A percentile compares a stretch with the other conserved stretches of the same genome.
Evolutionary conservation across 2,113 vertebrate genomes (phyloP).

Genomic region (Vulpes ferrilata): DNA sequence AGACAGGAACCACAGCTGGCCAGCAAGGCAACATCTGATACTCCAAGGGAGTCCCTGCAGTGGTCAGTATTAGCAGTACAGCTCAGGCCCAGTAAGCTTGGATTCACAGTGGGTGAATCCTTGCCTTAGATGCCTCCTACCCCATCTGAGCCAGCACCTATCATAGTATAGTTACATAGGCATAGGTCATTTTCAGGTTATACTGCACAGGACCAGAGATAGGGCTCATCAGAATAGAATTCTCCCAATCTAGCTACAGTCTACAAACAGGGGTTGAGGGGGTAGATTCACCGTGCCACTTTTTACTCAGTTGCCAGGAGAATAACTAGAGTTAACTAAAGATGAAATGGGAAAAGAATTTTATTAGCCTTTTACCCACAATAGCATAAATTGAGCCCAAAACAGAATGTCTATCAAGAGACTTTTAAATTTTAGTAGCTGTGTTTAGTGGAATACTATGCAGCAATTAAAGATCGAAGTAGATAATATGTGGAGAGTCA

Average conservation of each 20-base stretch:
- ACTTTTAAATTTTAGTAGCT: neutral
- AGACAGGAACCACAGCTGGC: neutral
- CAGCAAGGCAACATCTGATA: neutral
- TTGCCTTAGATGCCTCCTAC: neutral
- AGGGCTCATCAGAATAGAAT: neutral
- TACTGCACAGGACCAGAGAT: neutral
- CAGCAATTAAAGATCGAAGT: neutral
- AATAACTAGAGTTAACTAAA: slow-evolving; percentile 17
- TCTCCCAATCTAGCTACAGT: neutral
- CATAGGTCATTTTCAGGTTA: neutral
- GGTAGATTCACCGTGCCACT: neutral
- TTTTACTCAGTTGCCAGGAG: neutral
- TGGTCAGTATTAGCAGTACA: neutral
- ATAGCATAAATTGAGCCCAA: neutral
- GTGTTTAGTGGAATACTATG: neutral
- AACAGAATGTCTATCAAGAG: neutral
- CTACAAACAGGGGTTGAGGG: neutral
- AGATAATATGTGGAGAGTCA: neutral
- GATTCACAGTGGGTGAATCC: neutral
- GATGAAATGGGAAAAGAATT: neutral
- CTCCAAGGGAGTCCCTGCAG: neutral
- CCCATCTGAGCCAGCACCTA: neutral
- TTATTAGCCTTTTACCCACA: neutral
- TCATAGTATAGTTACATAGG: neutral
- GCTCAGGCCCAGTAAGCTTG: neutral